Evolutionary conservation across 1,140 invertebrate species (phyloP).

Genomic region (Leptopilina clavipes): DNA sequence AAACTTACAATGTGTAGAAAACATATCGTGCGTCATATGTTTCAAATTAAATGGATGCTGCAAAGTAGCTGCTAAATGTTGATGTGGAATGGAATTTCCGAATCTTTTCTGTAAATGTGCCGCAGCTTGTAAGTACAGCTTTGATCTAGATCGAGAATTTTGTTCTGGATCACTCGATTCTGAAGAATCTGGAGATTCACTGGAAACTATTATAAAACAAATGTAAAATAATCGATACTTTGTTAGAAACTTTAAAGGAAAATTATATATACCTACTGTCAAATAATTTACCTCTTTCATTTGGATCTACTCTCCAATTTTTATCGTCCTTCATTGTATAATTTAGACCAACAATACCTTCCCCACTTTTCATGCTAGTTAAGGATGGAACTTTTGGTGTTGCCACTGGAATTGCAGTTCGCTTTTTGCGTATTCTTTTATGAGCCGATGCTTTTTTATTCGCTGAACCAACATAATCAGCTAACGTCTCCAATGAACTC

Average conservation of each 20-base stretch:
- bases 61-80: slow-evolving; percentile 63
- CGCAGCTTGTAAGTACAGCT: slow-evolving; percentile 66
- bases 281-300: slow-evolving; percentile 63
- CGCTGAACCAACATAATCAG: slow-evolving; percentile 79
- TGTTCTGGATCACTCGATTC: slow-evolving; percentile 72
- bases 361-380: slow-evolving; percentile 67
- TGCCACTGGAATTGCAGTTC: slow-evolving; percentile 87
- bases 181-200: slow-evolving; percentile 70
- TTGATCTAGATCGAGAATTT: slow-evolving; percentile 64
- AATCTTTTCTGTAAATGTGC: slow-evolving; percentile 69
- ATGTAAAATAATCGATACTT: too few species aligned
- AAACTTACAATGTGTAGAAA: slow-evolving; percentile 64
- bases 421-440: slow-evolving; percentile 86
- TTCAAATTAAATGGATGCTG: slow-evolving; percentile 72
- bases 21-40: slow-evolving; percentile 72
- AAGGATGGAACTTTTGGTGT: slow-evolving; percentile 85
- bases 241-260: too few species aligned
- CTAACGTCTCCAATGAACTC: slow-evolving; percentile 85
- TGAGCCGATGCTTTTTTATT: slow-evolving; percentile 85
- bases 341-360: slow-evolving; percentile 67
- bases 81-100: slow-evolving; percentile 66
- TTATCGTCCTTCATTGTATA: slow-evolving; percentile 72
- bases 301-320: slow-evolving; percentile 67
- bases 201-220: slow-evolving; percentile 63
- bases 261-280: too few species aligned